phyloP scores from a whole-genome alignment of 2,888 invertebrate genomes.

The Eupithecia insigniata region DNA sequence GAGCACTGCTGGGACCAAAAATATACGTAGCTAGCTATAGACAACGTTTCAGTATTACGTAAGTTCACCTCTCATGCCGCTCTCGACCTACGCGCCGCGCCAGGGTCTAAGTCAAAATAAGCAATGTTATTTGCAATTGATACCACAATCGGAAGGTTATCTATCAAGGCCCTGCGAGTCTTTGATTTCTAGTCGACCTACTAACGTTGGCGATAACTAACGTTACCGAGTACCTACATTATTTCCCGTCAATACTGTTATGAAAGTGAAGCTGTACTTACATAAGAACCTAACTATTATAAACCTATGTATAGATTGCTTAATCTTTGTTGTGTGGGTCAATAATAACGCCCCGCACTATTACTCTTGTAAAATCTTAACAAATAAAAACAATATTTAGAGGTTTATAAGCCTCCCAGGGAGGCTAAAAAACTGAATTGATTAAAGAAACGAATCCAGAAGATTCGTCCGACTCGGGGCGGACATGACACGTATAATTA shows the following conservation, averaged over 20 bases:
- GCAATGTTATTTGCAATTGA: slow-evolving; percentile 10
- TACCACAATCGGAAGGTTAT: slow-evolving; percentile 26
- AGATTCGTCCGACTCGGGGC: too few relatives aligned
- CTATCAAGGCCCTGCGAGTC: slow-evolving; percentile 25
- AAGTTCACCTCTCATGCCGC: neutral
- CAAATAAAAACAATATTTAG: neutral
- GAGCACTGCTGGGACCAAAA: too few relatives aligned
- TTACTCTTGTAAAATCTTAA: neutral
- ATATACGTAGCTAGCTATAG: too few relatives aligned
- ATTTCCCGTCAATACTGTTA: slow-evolving; percentile 5
- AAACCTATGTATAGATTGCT: neutral
- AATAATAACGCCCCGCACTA: neutral
- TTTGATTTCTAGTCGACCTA: slow-evolving; percentile 27
- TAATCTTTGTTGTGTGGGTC: neutral
- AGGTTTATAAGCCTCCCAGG: neutral
- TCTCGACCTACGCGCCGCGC: neutral
- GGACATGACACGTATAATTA: too few relatives aligned
- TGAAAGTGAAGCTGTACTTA: neutral
- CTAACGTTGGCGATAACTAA: slow-evolving; percentile 18
- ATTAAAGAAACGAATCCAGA: neutral
- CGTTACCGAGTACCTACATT: neutral
- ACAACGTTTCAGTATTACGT: neutral
- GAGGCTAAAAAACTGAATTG: neutral
- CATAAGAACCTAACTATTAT: neutral
- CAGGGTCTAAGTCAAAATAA: slow-evolving; percentile 17